Evolutionary conservation across 1,140 invertebrate species (phyloP).

Genomic region (Drosophila varians): DNA sequence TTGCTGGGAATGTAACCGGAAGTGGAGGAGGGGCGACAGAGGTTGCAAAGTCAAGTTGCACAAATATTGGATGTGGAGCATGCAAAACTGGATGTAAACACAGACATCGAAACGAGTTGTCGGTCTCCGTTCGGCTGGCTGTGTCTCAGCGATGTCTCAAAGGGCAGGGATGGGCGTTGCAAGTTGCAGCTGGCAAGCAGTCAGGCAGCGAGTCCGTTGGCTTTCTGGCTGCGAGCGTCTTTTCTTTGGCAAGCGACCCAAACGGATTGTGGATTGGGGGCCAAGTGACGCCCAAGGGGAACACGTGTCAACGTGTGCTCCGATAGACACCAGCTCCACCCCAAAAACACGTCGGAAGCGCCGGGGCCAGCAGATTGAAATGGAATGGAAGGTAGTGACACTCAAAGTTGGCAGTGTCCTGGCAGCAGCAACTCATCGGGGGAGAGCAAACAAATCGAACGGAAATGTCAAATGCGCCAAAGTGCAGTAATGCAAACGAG

Average conservation of each 20-base stretch:
- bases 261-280: conserved; percentile 2
- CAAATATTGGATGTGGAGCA: conserved; percentile 62
- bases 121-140: not conserved
- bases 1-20: conserved; percentile 10
- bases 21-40: conserved; percentile 1
- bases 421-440: conserved; percentile 12
- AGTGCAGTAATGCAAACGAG: conserved; percentile 73
- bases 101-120: conserved; percentile 44
- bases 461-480: conserved; percentile 82
- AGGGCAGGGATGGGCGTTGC: conserved; percentile 45
- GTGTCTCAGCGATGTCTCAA: conserved; percentile 20
- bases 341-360: conserved; percentile 55
- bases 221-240: conserved; percentile 50
- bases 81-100: conserved; percentile 69
- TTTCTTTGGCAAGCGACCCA: conserved; percentile 32
- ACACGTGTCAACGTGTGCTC: conserved; percentile 67
- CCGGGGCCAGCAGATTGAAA: conserved; percentile 55
- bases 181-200: too few relatives aligned
- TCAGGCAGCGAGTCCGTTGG: conserved; percentile 5
- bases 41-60: conserved; percentile 59
- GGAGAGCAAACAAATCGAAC: conserved; percentile 78
- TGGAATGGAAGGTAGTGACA: conserved; percentile 50
- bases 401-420: conserved; percentile 43
- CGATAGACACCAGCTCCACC: conserved; percentile 17
- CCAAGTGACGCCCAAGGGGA: conserved; percentile 48